These are phyloP conservation scores for Ginglymostoma cirratum DNA, from an alignment of 2,113 vertebrate genomes.

Conservation along the genomic window DNA sequence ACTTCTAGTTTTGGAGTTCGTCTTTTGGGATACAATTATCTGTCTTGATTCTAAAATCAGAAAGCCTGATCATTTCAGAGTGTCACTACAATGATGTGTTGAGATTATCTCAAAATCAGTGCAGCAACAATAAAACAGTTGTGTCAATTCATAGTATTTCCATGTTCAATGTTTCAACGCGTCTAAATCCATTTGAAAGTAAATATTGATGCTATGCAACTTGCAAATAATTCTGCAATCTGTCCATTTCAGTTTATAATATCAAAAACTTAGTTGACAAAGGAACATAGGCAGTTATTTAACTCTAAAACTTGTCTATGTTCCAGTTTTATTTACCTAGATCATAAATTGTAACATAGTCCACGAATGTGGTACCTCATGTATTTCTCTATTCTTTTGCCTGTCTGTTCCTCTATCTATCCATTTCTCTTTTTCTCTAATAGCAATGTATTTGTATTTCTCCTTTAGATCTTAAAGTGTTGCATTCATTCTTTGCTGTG, in stretches of 20 bases:
- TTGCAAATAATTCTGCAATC: neutral
- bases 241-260: neutral
- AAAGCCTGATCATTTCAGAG: neutral
- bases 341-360: neutral
- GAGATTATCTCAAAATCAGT: neutral
- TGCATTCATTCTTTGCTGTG: neutral
- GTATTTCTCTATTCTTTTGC: neutral
- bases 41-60: neutral
- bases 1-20: neutral
- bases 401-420: too few species aligned
- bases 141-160: neutral
- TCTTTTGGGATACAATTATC: neutral
- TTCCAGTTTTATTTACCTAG: neutral
- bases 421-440: neutral
- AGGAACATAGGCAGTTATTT: conserved; percentile 1
- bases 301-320: neutral
- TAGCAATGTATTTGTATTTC: neutral
- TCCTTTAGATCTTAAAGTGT: neutral
- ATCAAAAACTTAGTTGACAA: neutral
- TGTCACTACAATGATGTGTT: neutral
- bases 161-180: neutral
- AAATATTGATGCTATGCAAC: neutral
- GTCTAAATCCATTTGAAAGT: neutral
- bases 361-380: neutral
- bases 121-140: neutral